phyloP scores from a whole-genome alignment of 2,797 vertebrate species.

The Acanthurus lineatus region DNA sequence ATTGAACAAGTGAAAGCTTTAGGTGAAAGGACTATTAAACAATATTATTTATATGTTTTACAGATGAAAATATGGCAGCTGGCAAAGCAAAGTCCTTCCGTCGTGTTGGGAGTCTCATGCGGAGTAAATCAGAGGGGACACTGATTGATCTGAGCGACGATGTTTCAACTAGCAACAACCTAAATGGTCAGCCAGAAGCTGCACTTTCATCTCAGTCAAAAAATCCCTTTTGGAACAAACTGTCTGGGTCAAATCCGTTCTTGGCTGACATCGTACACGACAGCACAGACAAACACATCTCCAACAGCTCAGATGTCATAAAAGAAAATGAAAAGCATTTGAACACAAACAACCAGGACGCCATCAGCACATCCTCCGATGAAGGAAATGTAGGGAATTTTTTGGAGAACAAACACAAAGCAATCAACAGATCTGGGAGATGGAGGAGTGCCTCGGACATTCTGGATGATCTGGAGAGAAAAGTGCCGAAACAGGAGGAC shows the following conservation, averaged over 20 bases:
- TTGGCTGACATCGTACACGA: conserved; percentile 90
- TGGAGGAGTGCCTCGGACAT: conserved; percentile 95
- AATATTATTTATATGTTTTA: conserved; percentile 31
- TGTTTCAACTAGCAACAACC: conserved; percentile 71
- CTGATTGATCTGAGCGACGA: conserved; percentile 89
- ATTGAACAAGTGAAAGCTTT: background rate
- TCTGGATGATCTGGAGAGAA: conserved; percentile 87
- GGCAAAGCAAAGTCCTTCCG: conserved; percentile 79
- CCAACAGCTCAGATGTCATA: conserved; percentile 79
- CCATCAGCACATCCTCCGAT: conserved; percentile 91
- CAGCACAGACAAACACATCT: conserved; percentile 72
- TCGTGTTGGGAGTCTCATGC: conserved; percentile 83
- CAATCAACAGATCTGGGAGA: conserved; percentile 84
- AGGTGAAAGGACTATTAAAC: background rate
- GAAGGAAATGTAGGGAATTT: conserved; percentile 87
- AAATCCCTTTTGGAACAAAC: conserved; percentile 95
- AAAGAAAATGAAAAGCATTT: conserved; percentile 82
- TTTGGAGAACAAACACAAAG: conserved; percentile 78
- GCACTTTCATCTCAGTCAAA: conserved; percentile 74
- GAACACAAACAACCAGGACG: conserved; percentile 84
- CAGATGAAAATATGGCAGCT: conserved; percentile 90
- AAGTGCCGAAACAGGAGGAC: conserved; percentile 64
- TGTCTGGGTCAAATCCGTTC: conserved; percentile 95
- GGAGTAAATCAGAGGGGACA: conserved; percentile 92
- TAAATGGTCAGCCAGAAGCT: conserved; percentile 78